These are phyloP conservation scores for Procavia capensis DNA, from an alignment of 2,113 vertebrate genomes.

Conservation along the genomic window DNA sequence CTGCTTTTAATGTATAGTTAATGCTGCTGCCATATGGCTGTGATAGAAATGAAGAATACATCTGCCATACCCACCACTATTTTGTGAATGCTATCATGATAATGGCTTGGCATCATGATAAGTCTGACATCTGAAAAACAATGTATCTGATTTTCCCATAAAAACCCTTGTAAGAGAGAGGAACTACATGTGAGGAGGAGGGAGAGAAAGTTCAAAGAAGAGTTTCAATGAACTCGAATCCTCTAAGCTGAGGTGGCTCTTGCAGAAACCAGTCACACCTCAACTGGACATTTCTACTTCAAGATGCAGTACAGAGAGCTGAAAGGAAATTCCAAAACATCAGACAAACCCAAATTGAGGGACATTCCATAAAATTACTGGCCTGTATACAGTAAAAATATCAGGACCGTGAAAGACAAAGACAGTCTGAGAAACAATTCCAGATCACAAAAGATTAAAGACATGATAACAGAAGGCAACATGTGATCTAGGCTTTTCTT, in stretches of 20 bases:
- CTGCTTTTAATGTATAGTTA: not conserved
- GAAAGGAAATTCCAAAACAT: constrained; percentile 59
- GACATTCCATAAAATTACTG: constrained; percentile 66
- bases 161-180: not conserved
- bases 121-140: not conserved
- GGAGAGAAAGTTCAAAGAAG: not conserved
- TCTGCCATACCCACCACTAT: not conserved
- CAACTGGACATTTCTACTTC: constrained; percentile 22
- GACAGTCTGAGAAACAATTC: constrained; percentile 50
- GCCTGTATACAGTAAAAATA: constrained; percentile 61
- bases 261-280: not conserved
- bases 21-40: not conserved
- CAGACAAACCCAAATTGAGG: constrained; percentile 55
- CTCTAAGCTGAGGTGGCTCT: not conserved
- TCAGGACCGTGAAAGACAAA: constrained; percentile 40
- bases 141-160: not conserved
- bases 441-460: constrained; percentile 52
- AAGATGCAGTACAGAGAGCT: not conserved
- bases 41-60: not conserved
- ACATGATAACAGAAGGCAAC: not conserved
- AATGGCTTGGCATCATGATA: too few species aligned
- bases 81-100: too few species aligned
- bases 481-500: constrained; percentile 12
- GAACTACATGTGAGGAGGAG: not conserved
- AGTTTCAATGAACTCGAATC: not conserved